Base-by-base conservation (phyloP, 92 coral and sea anemone genomes). In the Heteractis magnifica region DNA sequence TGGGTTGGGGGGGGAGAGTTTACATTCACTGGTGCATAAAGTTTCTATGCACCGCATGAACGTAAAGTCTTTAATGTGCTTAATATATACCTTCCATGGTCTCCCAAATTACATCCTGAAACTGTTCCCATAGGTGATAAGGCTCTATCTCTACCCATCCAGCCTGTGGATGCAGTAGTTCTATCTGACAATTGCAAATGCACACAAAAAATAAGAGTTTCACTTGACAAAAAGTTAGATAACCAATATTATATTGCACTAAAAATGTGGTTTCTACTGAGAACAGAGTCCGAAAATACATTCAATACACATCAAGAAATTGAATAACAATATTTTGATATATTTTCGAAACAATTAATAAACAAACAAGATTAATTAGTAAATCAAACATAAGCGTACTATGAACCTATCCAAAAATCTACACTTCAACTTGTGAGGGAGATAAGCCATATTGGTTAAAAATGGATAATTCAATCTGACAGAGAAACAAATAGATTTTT, bases 131-230 rank as follows among this genome's bases (percentile, higher is more conserved):
- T 59, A 96, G 79, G 4, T 82, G 90, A 49, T 92, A 79, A 2
- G 99, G 99, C 64, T 96, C 97, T 75, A 96, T 89, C 88, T 96
- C 99, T 6, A 94, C 98, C 94, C 93, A 90, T 79, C 97, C 98
- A 34, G 97, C 97, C 74, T 94, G 90, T 5, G 99, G 98, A 77
- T 91, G 88, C n/a, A 96, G 93, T 49, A 96, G 91, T 53, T 94
- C 76, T 65, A 96, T 87, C 99, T 96, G 79, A 65, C 56, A 52
- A 18, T 13, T 2, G 49, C 4, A 53, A 26, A 23, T 53, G 49
- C 65, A 44, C 64, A 83, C 26, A 23, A 19, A 16, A 12, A 13
- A 12, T 13, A 12, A 0, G 6, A 62, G 58, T 53, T 53, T 53
- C 9, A 34, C 44, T 34, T 34, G 44, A 1, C 44, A 34, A 34